Conservation (phyloP, 1,140 invertebrate genomes). For the Bombus haemorrhoidalis region DNA sequence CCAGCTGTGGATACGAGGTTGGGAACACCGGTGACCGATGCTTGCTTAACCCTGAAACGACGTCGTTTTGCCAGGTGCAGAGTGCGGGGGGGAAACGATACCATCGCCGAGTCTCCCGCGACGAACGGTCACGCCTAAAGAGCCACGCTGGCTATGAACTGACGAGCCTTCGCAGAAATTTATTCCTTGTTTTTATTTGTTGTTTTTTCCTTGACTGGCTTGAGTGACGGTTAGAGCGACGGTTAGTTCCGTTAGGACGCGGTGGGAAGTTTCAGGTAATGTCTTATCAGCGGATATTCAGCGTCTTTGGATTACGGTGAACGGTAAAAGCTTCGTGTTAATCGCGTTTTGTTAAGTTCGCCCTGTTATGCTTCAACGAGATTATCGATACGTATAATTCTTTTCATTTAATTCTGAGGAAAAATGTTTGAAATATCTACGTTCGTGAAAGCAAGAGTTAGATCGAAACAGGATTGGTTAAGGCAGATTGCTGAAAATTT, state of each 20-base stretch:
- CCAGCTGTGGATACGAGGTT: slow-evolving; percentile 60
- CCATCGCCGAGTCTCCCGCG: slow-evolving; percentile 44
- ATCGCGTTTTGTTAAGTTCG: not conserved
- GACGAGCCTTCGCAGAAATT: not conserved
- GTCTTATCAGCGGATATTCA: not conserved
- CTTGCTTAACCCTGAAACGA: slow-evolving; percentile 64
- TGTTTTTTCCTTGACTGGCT: not conserved
- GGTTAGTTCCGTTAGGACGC: not conserved
- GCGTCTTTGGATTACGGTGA: not conserved
- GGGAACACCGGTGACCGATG: slow-evolving; percentile 57
- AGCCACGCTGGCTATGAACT: not conserved
- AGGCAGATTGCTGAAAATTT: no score
- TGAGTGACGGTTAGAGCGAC: not conserved
- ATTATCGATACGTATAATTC: not conserved
- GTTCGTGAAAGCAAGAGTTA: not conserved
- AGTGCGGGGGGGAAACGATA: slow-evolving; percentile 41
- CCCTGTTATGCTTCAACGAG: not conserved
- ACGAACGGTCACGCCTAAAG: slow-evolving; percentile 12
- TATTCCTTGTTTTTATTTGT: not conserved
- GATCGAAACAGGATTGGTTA: not conserved
- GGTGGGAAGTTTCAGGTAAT: not conserved
- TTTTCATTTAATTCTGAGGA: no score
- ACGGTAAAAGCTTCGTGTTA: not conserved
- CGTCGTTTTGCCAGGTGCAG: slow-evolving; percentile 62
- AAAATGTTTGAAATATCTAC: no score